A percentile compares a stretch with the other conserved stretches of the same genome.
Evolutionary conservation across 2,888 invertebrate genomes (phyloP).

Genomic region (Chrysolina oricalcia): DNA sequence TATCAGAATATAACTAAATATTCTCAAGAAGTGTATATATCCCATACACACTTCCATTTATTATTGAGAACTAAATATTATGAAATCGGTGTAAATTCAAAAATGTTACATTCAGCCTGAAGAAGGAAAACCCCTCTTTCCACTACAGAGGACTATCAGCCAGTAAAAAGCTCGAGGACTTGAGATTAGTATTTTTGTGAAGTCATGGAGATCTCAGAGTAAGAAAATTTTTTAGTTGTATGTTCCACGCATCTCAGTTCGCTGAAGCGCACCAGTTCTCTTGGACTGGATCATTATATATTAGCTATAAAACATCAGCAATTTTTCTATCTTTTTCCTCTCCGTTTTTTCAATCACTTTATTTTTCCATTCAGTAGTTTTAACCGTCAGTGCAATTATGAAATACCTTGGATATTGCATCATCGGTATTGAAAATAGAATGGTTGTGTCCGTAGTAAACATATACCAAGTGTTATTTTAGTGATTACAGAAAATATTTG

Average conservation of each 20-base stretch:
- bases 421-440: not conserved
- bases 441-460: not conserved
- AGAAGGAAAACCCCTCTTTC: not conserved
- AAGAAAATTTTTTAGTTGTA: constrained; percentile 34
- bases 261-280: constrained; percentile 68
- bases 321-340: not conserved
- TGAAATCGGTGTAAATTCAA: no score
- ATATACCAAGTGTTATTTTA: not conserved
- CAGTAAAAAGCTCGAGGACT: constrained; percentile 14
- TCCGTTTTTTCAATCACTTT: not conserved
- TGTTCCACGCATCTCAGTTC: constrained; percentile 53
- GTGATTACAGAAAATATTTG: not conserved
- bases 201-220: constrained; percentile 41
- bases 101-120: no score
- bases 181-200: constrained; percentile 9
- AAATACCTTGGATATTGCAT: not conserved
- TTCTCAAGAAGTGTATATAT: no score
- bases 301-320: not conserved
- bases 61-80: no score
- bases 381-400: not conserved
- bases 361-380: not conserved
- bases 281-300: constrained; percentile 68
- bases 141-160: not conserved
- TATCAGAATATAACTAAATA: no score
- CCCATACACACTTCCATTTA: no score